Percentiles rank a stretch among this genome's conserved stretches.
Conservation (phyloP, 2,797 vertebrate genomes). For the Discoglossus pictus region DNA sequence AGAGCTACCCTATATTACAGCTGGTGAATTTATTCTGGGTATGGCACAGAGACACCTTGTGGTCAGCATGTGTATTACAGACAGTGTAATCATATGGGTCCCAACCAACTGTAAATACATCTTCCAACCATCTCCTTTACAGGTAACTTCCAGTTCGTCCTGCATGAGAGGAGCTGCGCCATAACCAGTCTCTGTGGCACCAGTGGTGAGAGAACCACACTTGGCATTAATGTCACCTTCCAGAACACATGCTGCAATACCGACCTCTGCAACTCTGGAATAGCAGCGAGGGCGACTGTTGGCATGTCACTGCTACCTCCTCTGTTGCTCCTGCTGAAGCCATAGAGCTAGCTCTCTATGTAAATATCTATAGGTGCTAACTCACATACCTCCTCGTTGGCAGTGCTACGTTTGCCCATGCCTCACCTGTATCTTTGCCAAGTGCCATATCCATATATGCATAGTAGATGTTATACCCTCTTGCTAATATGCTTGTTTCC, state of each 20-base stretch:
- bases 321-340: constrained; percentile 36
- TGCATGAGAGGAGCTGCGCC: constrained; percentile 77
- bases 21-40: too few relatives aligned
- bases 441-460: too few relatives aligned
- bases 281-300: constrained; percentile 25
- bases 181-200: constrained; percentile 65
- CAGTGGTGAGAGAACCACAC: constrained; percentile 64
- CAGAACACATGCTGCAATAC: constrained; percentile 74
- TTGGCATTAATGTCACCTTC: constrained; percentile 73
- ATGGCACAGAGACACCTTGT: too few relatives aligned
- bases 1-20: too few relatives aligned
- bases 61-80: too few relatives aligned
- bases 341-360: not conserved
- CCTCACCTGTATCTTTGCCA: too few relatives aligned
- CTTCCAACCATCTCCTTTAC: not conserved
- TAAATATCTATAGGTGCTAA: not conserved
- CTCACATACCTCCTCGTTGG: too few relatives aligned
- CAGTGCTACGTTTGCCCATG: too few relatives aligned
- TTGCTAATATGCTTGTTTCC: too few relatives aligned
- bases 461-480: too few relatives aligned
- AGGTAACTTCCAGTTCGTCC: constrained; percentile 66
- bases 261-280: constrained; percentile 72
- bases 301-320: not conserved
- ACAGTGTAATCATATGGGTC: too few relatives aligned
- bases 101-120: too few relatives aligned